Evolutionary conservation across 2,888 invertebrate genomes (phyloP).

Genomic region (Idaea aversata): DNA sequence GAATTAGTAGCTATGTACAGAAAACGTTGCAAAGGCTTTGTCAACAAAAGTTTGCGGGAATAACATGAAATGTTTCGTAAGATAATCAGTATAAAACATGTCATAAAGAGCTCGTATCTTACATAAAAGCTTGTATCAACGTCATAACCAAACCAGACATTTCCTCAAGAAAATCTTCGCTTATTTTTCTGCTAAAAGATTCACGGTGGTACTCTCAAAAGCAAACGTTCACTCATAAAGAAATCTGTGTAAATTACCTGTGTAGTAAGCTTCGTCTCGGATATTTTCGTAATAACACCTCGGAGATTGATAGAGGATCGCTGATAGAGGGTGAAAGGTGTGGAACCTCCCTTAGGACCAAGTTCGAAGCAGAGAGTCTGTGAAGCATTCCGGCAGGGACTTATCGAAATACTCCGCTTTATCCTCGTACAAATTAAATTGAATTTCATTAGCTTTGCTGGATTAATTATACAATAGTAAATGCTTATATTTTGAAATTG

Average conservation of each 20-base stretch:
- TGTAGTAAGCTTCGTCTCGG: not conserved
- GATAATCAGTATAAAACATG: conserved; percentile 22
- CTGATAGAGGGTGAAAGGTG: conserved; percentile 11
- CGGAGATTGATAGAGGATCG: conserved; percentile 7
- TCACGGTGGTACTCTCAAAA: conserved; percentile 1
- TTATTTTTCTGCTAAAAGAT: not conserved
- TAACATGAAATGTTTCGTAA: conserved; percentile 9
- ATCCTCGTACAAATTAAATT: conserved; percentile 27
- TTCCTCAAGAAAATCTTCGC: not conserved
- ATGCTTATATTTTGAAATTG: not conserved
- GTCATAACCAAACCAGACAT: not conserved
- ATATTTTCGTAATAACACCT: conserved; percentile 3
- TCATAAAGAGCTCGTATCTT: conserved; percentile 17
- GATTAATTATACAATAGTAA: conserved; percentile 8
- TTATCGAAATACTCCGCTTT: conserved; percentile 21
- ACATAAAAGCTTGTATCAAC: conserved; percentile 1
- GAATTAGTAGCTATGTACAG: conserved; percentile 7
- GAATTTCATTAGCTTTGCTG: conserved; percentile 19
- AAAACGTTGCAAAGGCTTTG: not conserved
- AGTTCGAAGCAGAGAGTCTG: not conserved
- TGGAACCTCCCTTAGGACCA: conserved; percentile 7
- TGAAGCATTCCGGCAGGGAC: conserved; percentile 15
- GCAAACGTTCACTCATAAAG: not conserved
- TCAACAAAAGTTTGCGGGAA: not conserved
- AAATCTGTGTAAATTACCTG: not conserved